Evolutionary conservation across 2,113 vertebrate genomes (phyloP).

Genomic region (Otis tarda): DNA sequence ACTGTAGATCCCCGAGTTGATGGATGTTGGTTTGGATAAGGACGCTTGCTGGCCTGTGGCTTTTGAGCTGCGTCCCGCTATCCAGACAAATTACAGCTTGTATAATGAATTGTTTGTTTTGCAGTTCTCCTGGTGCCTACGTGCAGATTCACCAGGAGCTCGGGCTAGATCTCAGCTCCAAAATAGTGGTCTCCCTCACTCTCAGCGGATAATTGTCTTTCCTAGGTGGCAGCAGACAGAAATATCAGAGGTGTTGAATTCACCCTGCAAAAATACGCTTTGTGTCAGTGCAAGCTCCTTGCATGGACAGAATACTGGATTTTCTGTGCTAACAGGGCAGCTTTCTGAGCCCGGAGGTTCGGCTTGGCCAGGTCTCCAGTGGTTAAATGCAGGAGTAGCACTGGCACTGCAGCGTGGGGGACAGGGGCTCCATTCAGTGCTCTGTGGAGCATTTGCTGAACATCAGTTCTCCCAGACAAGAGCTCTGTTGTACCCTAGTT

Average conservation of each 20-base stretch:
- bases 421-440: conserved; percentile 34
- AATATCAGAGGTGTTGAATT: not conserved
- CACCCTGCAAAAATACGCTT: not conserved
- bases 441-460: not conserved
- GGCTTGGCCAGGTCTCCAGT: not conserved
- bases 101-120: not conserved
- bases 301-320: not conserved
- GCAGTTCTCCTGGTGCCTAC: not conserved
- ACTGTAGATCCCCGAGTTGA: not conserved
- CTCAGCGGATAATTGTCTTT: not conserved
- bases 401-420: not conserved
- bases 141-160: not conserved
- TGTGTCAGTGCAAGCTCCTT: not conserved
- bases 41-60: not conserved
- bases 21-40: not conserved
- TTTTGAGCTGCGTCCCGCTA: not conserved
- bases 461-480: not conserved
- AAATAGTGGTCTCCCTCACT: not conserved
- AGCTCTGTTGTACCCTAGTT: not conserved
- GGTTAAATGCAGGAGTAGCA: not conserved
- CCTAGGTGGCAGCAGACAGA: not conserved
- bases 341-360: not conserved
- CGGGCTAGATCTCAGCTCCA: not conserved
- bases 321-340: not conserved
- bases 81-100: not conserved